Evolutionary conservation across 1,140 invertebrate species (phyloP).

Genomic region (Mesaphorura yosii): DNA sequence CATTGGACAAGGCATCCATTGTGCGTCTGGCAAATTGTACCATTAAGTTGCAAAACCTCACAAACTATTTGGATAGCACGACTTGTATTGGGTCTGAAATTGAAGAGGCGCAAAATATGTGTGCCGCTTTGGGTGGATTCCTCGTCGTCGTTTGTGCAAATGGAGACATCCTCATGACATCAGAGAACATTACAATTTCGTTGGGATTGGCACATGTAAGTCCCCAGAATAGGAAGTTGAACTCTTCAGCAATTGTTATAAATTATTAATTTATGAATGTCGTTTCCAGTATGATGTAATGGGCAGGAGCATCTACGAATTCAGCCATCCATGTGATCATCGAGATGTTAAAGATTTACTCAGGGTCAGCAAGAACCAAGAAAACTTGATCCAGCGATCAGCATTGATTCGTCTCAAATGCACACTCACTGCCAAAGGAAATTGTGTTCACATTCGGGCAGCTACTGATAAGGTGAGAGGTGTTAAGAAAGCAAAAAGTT

Average conservation of each 20-base stretch:
- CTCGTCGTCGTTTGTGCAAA: conserved; percentile 69
- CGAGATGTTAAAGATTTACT: conserved; percentile 76
- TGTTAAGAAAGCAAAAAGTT: background rate
- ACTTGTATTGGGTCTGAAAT: background rate
- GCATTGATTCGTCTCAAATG: conserved; percentile 81
- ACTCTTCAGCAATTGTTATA: no score
- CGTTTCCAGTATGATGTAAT: conserved; percentile 65
- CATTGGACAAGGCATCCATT: conserved; percentile 89
- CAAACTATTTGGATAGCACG: background rate
- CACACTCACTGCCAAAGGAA: conserved; percentile 76
- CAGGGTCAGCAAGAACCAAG: conserved; percentile 40
- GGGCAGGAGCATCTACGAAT: conserved; percentile 86
- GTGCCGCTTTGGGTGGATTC: conserved; percentile 78
- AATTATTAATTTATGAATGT: background rate
- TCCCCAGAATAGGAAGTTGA: background rate
- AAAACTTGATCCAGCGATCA: conserved; percentile 37
- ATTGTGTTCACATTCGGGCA: conserved; percentile 82
- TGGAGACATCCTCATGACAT: conserved; percentile 81
- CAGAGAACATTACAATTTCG: conserved; percentile 78
- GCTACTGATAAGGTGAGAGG: conserved; percentile 74
- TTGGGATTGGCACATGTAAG: conserved; percentile 77
- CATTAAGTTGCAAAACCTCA: conserved; percentile 56
- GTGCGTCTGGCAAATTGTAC: conserved; percentile 87
- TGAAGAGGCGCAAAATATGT: conserved; percentile 35
- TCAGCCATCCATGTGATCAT: conserved; percentile 88